Percentiles rank a stretch among this genome's conserved stretches.
phyloP scores from a whole-genome alignment of 64 coral and sea anemone genomes.

The Montipora efflorescens region DNA sequence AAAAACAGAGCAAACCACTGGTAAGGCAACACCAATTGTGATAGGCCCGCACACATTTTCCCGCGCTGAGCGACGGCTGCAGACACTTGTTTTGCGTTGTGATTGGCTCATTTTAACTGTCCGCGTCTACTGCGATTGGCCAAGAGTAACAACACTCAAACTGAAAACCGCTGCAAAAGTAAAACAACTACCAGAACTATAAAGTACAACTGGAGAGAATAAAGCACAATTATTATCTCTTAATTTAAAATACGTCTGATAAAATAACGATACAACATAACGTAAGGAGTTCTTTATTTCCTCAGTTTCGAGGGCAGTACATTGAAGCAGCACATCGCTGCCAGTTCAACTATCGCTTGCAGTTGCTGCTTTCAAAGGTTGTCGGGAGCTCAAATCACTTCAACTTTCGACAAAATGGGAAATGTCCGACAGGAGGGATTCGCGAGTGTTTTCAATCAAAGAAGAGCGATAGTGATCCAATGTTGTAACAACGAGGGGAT shows the following conservation, averaged over 20 bases:
- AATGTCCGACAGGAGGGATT: not conserved
- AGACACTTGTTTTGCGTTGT: too few species aligned
- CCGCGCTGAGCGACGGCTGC: too few species aligned
- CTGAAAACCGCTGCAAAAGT: not conserved
- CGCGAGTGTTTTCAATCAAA: not conserved
- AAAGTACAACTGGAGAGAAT: not conserved
- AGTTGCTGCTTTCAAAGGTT: not conserved
- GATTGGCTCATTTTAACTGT: too few species aligned
- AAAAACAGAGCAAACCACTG: too few species aligned
- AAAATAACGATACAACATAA: slow-evolving; percentile 24
- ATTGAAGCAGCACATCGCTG: not conserved
- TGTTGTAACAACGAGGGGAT: not conserved
- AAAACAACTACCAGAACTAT: too few species aligned
- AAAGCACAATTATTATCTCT: not conserved
- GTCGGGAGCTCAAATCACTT: not conserved
- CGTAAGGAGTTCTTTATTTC: slow-evolving; percentile 42
- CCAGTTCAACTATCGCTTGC: not conserved
- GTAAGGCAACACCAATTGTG: too few species aligned
- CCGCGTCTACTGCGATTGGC: too few species aligned
- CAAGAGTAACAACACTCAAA: not conserved
- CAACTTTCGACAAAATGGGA: not conserved
- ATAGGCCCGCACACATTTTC: too few species aligned
- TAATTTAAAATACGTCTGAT: not conserved
- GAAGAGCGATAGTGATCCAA: not conserved
- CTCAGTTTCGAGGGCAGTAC: slow-evolving; percentile 30